Percentiles rank a stretch among this genome's conserved stretches.
Evolutionary conservation across 2,888 invertebrate species (phyloP).

Genomic region (Clostera curtula): DNA sequence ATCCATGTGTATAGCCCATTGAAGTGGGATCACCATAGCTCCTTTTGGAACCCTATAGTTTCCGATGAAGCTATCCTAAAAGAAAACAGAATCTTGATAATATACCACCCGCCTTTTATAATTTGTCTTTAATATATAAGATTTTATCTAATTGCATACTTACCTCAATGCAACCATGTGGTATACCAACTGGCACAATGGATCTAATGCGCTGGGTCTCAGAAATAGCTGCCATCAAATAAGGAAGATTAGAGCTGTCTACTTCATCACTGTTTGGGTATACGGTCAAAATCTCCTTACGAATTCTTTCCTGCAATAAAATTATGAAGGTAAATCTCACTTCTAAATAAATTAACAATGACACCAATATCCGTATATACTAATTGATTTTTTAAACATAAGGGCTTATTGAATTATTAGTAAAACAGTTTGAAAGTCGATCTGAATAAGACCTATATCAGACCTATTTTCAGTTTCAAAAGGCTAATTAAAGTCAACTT

Average conservation of each 20-base stretch:
- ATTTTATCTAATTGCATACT: constrained; percentile 2
- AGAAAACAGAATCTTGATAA: not conserved
- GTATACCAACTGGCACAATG: constrained; percentile 88
- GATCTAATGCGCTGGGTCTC: constrained; percentile 87
- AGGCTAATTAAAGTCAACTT: no score
- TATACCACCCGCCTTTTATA: not conserved
- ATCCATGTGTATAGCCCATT: constrained; percentile 88
- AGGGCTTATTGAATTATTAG: no score
- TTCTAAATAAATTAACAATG: not conserved
- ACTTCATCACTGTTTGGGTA: constrained; percentile 72
- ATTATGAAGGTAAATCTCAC: not conserved
- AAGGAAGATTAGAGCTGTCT: constrained; percentile 72
- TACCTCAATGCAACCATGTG: constrained; percentile 81
- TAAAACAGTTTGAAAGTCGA: no score
- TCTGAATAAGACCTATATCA: no score
- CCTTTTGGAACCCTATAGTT: constrained; percentile 81
- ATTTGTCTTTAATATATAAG: not conserved
- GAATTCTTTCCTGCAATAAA: constrained; percentile 72
- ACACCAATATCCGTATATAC: no score
- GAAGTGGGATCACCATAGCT: constrained; percentile 84
- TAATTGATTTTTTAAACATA: no score
- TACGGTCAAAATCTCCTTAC: constrained; percentile 67
- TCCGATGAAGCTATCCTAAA: constrained; percentile 24
- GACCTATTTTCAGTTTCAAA: no score
- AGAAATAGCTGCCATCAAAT: constrained; percentile 82